Conservation (phyloP, 2,797 vertebrate genomes). For the Cyprinodon diabolis region DNA sequence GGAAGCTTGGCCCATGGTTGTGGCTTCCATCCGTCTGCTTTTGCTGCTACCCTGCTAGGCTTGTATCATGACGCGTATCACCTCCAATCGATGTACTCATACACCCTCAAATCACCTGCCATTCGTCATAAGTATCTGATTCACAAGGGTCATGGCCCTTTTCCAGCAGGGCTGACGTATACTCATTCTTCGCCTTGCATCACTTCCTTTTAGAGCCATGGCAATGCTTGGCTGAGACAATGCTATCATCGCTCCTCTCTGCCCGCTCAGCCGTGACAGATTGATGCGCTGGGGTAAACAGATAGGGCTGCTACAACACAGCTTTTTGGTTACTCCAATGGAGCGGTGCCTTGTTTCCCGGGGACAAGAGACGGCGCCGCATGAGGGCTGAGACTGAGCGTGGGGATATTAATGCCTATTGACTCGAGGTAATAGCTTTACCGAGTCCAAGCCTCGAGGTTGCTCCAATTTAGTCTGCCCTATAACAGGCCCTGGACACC, state of each 20-base stretch:
- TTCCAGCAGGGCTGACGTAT: slow-evolving; percentile 22
- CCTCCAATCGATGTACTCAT: slow-evolving; percentile 53
- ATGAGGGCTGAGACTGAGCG: slow-evolving; percentile 62
- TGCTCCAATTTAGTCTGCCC: slow-evolving; percentile 68
- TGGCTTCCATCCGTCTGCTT: slow-evolving; percentile 53
- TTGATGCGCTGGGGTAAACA: slow-evolving; percentile 68
- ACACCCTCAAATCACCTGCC: slow-evolving; percentile 47
- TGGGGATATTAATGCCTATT: slow-evolving; percentile 76
- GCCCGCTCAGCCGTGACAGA: slow-evolving; percentile 60
- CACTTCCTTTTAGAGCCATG: slow-evolving; percentile 60
- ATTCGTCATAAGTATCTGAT: slow-evolving; percentile 40
- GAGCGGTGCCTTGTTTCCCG: slow-evolving; percentile 38
- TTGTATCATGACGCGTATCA: slow-evolving; percentile 39
- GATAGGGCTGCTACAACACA: slow-evolving; percentile 57
- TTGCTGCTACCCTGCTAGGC: slow-evolving; percentile 52
- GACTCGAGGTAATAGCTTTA: slow-evolving; percentile 76
- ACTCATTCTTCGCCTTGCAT: slow-evolving; percentile 45
- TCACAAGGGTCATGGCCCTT: slow-evolving; percentile 64
- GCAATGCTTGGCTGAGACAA: slow-evolving; percentile 52
- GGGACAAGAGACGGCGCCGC: slow-evolving; percentile 42
- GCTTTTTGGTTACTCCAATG: slow-evolving; percentile 62
- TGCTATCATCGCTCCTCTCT: slow-evolving; percentile 61
- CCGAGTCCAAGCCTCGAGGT: slow-evolving; percentile 64
- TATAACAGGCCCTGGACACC: slow-evolving; percentile 68
- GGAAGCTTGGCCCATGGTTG: slow-evolving; percentile 29